Evolutionary conservation across 2,113 vertebrate genomes (phyloP), one percentile per base, ranked within the genome.

Genomic region (Pangasianodon gigas): DNA sequence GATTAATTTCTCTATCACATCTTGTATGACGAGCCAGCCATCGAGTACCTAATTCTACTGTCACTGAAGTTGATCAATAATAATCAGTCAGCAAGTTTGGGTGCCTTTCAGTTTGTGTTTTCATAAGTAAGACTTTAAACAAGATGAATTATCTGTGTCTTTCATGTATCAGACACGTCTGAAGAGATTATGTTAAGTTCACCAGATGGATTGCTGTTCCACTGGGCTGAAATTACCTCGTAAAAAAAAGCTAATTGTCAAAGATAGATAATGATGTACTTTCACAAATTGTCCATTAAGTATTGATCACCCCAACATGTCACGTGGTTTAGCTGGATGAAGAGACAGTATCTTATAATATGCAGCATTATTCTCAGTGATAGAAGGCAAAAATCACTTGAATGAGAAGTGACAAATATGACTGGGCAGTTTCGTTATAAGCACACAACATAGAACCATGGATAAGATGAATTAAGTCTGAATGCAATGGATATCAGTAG

Each of bases 1-100:
- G 92, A 92, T 91, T 94, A 94, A 94, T 94, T 93, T 88, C 92
- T 90, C 92, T 89, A 84, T 88, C 89, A 82, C 84, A 89, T 90
- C 89, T 90, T 92, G 91, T 93, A 93, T 92, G 92, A 92, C 87
- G 91, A 82, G n/a, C 48, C n/a, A 67, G 69, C 80, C 29, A 87
- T 82, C n/a, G 0, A 69, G 51, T 62, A 84, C 48, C 48, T 92
- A 89, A 79, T 80, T 86, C 56, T 32, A 69, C 58, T 11, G 18
- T 54, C 58, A 86, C 21, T 90, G 62, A 77, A 84, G 84, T 82
- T 24, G 74, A 80, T 67, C 87, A 92, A 62, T 84, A 86, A 87
- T 67, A 89, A 84, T 65, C 58, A 89, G 69, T 89, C 54, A 16
- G 60, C 48, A 84, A 62, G 11, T 81, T 85, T 69, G 51, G 44